Conservation (phyloP, 1,140 invertebrate genomes). For the Tetramorium parvispinum region DNA sequence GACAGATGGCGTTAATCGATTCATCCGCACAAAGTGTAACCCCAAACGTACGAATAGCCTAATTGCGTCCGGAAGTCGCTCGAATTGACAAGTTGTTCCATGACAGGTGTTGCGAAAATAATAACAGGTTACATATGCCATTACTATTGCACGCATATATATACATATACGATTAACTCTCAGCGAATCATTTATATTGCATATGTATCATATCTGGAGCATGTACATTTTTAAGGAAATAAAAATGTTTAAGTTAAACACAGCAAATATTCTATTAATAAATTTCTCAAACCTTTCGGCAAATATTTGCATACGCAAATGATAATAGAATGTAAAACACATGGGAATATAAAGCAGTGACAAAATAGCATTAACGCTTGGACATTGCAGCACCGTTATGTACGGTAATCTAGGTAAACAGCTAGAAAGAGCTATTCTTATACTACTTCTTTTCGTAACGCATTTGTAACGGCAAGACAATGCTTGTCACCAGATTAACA, state of each 20-base stretch:
- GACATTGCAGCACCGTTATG: slow-evolving; percentile 40
- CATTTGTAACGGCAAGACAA: background rate
- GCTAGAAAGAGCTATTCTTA: background rate
- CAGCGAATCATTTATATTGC: background rate
- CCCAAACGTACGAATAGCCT: slow-evolving; percentile 31
- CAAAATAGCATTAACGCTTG: slow-evolving; percentile 7
- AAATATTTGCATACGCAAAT: background rate
- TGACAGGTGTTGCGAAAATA: slow-evolving; percentile 79
- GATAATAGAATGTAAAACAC: background rate
- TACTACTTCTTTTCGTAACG: background rate
- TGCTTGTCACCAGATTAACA: background rate
- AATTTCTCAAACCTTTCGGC: background rate
- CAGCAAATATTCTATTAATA: background rate
- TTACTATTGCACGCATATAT: slow-evolving; percentile 8
- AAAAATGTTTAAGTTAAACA: background rate
- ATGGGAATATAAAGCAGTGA: background rate
- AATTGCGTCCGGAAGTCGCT: slow-evolving; percentile 77
- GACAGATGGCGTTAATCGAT: slow-evolving; percentile 23
- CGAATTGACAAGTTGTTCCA: slow-evolving; percentile 71
- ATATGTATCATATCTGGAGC: background rate
- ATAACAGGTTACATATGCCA: slow-evolving; percentile 59
- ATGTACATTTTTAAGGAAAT: background rate
- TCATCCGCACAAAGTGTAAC: background rate
- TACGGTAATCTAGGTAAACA: slow-evolving; percentile 40
- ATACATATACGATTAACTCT: background rate